A percentile compares a stretch with the other conserved stretches of the same genome.
phyloP scores from a whole-genome alignment of 2,888 invertebrate genomes.

The Drosophila putrida region DNA sequence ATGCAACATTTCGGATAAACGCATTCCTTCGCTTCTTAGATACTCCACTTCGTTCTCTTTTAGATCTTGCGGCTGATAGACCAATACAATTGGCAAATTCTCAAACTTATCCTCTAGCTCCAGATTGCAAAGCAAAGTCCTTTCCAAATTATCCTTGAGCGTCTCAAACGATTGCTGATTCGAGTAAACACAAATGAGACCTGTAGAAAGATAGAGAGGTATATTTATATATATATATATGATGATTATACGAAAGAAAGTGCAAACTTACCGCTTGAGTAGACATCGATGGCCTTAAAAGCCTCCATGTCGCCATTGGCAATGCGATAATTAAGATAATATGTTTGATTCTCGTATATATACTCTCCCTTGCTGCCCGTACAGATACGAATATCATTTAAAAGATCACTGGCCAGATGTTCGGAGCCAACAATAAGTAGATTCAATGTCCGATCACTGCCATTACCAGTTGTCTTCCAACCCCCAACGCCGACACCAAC shows the following conservation, averaged over 20 bases:
- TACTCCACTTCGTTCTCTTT: slow-evolving; percentile 94
- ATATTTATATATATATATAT: neutral
- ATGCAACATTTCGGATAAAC: slow-evolving; percentile 92
- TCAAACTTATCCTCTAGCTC: slow-evolving; percentile 97
- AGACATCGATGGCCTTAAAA: slow-evolving; percentile 93
- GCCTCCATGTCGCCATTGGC: slow-evolving; percentile 96
- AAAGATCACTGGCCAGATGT: slow-evolving; percentile 94
- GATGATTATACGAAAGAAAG: neutral
- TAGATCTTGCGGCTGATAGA: slow-evolving; percentile 93
- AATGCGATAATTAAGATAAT: slow-evolving; percentile 93
- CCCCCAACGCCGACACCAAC: slow-evolving; percentile 37
- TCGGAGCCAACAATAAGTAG: slow-evolving; percentile 95
- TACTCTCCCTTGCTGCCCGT: slow-evolving; percentile 94
- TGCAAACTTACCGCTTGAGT: slow-evolving; percentile 91
- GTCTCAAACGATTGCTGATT: slow-evolving; percentile 97
- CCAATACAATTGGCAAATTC: slow-evolving; percentile 94
- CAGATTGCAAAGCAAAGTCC: slow-evolving; percentile 94
- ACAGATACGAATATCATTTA: slow-evolving; percentile 93
- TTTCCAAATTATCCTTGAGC: slow-evolving; percentile 95
- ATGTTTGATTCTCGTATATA: slow-evolving; percentile 91
- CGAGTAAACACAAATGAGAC: slow-evolving; percentile 95
- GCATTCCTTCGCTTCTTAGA: slow-evolving; percentile 95
- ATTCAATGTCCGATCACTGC: slow-evolving; percentile 88
- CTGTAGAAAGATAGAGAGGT: slow-evolving; percentile 82
- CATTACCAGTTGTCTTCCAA: slow-evolving; percentile 69